Conservation (phyloP, 2,888 invertebrate species). For the Conus canariensis region DNA sequence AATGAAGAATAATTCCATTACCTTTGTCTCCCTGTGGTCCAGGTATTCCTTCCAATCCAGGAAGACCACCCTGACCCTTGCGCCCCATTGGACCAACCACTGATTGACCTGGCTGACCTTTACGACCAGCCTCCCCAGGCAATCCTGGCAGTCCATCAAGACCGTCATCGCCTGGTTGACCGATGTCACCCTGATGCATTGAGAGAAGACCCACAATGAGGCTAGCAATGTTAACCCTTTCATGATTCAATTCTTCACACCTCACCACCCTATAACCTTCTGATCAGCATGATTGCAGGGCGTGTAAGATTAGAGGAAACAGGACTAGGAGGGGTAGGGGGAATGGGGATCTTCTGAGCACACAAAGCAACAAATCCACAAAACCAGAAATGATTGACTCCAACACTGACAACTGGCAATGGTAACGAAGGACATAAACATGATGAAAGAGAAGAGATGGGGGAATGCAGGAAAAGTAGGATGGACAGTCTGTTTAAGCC, state of each 20-base stretch:
- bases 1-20: constrained; percentile 1
- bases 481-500: no score
- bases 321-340: no score
- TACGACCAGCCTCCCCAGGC: constrained; percentile 55
- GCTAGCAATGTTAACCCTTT: background rate
- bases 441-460: no score
- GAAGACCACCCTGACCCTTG: constrained; percentile 50
- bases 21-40: constrained; percentile 66
- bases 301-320: no score
- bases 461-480: no score
- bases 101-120: constrained; percentile 48
- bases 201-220: background rate
- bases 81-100: constrained; percentile 45
- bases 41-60: constrained; percentile 66
- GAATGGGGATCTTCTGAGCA: no score
- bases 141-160: constrained; percentile 62
- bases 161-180: constrained; percentile 57
- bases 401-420: no score
- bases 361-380: no score
- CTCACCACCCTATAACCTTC: no score
- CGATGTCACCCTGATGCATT: constrained; percentile 42
- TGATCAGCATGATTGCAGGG: no score
- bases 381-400: no score
- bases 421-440: no score
- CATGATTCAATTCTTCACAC: background rate